Evolutionary conservation across 2,888 invertebrate species (phyloP), one percentile per base, ranked within the genome.

Genomic region (Patella pellucida): DNA sequence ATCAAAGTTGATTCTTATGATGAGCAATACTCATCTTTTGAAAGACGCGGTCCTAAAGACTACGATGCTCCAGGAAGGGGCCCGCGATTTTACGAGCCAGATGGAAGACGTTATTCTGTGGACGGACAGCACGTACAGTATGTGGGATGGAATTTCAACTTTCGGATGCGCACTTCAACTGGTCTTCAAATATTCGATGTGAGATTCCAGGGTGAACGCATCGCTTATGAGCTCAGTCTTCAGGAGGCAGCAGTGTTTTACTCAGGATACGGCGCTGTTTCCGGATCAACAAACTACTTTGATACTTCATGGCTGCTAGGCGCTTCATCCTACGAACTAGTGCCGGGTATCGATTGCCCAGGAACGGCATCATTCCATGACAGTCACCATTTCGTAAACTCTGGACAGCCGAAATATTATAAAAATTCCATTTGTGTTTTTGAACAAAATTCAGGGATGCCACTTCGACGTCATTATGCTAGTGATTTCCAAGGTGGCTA

Each of bases 311-410:
- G 83, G 83, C 75, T 86, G 54, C 82, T 88, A 41, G 89, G 89
- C 1, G 83, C 85, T 0, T 82, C 82, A 7, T 83, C 84, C 9
- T 85, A 81, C 78, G 87, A 86, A 74, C 83, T 89, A 23, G 82
- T 87, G 19, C 83, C 85, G 1, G 89, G 89, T 0, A 82, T 88
- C 14, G 89, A 89, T 76, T 89, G 89, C 75, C 89, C 89, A 3
- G 83, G 85, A 52, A 85, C 87, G 1, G 86, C 89, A 1, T 75
- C 83, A 12, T 89, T 85, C 81, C 73, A 86, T 9, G 84, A 85
- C 71, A 74, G 85, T 19, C 80, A 82, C 73, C 82, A 85, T 73
- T 84, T 85, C 72, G 83, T 82, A 9, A 81, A 85, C 78, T 76
- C 80, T 15, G 80, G 81, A 12, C 70, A 76, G 23, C 85, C 85